Base-by-base conservation (phyloP, 1,140 invertebrate genomes). In the Drosophila punjabiensis region DNA sequence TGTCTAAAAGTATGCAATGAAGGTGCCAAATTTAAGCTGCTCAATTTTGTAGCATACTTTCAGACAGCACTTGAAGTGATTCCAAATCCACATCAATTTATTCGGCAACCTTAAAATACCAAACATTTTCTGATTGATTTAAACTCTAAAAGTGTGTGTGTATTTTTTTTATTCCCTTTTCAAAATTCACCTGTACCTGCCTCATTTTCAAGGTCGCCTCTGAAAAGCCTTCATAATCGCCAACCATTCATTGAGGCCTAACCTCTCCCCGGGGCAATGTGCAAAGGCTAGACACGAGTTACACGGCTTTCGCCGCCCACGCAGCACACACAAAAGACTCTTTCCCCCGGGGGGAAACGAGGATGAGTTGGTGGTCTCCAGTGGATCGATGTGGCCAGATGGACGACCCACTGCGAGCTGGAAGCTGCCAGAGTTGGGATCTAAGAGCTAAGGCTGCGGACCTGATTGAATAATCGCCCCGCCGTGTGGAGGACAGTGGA, bases 381-480 rank as follows among this genome's bases (percentile, higher is more conserved):
- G 35, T 33, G 28, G 50, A 53, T 59, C 24, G 41, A 52, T 69
- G 53, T 32, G 41, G 39, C 53, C 64, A 35, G 66, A 43, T 66
- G 77, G 85, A 79, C 84, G 83, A 62, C 73, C 78, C 79, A 81
- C 85, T 75, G 83, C 59, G 79, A 56, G 52, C 33, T 56, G 53
- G 33, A 55, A 55, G 52, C 52, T 14, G 30, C 6, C 30, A 53
- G 30, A 20, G 52, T 33, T 33, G n/a, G 52, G 32, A 55, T 56
- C 53, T 10, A 56, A 56, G 53, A 20, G 33, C 53, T 24, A 20
- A 4, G 37, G 53, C 53, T 37, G 0, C 18, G 18, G 62, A 71
- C 45, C 81, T 89, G 85, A 88, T 88, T 88, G 85, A 88, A 88
- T 88, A 88, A 89, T 88, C 85, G 79, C 88, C 62, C 30, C 68